phyloP scores from a whole-genome alignment of 2,113 vertebrate species.

The Jaculus jaculus region DNA sequence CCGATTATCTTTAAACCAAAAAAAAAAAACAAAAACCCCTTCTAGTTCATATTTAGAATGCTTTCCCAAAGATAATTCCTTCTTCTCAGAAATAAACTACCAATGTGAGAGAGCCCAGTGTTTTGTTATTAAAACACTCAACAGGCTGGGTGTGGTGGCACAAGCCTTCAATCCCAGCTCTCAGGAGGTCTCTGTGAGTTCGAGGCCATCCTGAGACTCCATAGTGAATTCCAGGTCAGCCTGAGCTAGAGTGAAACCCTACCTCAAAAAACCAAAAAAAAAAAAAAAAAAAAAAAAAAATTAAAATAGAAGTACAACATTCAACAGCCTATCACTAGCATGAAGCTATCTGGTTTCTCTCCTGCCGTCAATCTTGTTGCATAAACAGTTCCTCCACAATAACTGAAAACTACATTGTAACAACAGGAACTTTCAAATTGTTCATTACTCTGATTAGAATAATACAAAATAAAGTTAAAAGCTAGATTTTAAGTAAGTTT shows the following conservation, averaged over 20 bases:
- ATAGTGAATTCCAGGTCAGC: no score
- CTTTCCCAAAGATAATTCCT: neutral
- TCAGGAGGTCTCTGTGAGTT: no score
- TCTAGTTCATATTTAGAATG: neutral
- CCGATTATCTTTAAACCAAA: neutral
- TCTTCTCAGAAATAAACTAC: neutral
- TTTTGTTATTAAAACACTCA: no score
- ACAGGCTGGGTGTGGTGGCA: no score
- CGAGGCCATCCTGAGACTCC: no score
- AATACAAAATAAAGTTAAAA: slow-evolving; percentile 36
- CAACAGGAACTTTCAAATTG: slow-evolving; percentile 18
- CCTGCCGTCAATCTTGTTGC: neutral
- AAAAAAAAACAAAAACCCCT: no score
- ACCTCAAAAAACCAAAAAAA: no score
- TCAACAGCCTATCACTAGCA: neutral
- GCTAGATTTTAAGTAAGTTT: slow-evolving; percentile 5
- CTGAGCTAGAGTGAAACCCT: no score
- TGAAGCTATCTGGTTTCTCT: neutral
- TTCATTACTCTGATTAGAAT: neutral
- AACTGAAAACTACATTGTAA: slow-evolving; percentile 6
- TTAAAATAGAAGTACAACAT: neutral
- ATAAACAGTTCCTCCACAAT: neutral
- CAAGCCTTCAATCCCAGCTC: no score
- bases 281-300: no score
- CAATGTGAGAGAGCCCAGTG: slow-evolving; percentile 31